Percentiles rank a stretch among this genome's conserved stretches.
phyloP scores from a whole-genome alignment of 2,113 vertebrate genomes.

The Cyanoramphus novaezelandiae region DNA sequence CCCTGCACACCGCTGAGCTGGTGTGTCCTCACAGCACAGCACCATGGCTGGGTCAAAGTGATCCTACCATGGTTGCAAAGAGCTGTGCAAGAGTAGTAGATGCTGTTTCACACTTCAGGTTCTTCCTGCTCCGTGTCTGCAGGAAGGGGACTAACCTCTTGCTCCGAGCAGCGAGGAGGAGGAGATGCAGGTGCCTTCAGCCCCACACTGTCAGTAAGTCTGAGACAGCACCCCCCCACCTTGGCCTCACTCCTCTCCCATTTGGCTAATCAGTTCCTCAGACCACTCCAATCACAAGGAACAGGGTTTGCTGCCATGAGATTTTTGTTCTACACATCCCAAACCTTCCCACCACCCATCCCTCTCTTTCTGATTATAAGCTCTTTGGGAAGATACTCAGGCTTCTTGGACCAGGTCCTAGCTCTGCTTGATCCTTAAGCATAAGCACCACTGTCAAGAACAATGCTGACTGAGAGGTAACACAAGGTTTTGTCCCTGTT shows the following conservation, averaged over 20 bases:
- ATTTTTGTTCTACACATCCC: neutral
- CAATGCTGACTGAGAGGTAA: neutral
- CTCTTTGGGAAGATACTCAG: neutral
- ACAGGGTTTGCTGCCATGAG: neutral
- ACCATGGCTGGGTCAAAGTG: neutral
- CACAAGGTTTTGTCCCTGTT: neutral
- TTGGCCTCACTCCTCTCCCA: neutral
- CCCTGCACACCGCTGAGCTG: accelerated
- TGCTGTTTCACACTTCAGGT: neutral
- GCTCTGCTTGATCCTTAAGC: neutral
- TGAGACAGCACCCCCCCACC: neutral
- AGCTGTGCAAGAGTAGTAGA: neutral
- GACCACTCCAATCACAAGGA: neutral
- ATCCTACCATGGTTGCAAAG: neutral
- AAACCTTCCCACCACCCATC: neutral
- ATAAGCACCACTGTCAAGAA: neutral
- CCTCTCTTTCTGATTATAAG: neutral
- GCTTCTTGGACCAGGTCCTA: neutral
- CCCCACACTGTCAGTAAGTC: neutral
- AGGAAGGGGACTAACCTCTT: neutral
- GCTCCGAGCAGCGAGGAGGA: neutral
- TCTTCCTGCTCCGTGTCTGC: neutral
- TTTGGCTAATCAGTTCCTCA: neutral
- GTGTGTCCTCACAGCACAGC: neutral
- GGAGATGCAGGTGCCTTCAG: neutral